Conservation (phyloP, 2,113 vertebrate species). For the Erpornis zantholeuca region DNA sequence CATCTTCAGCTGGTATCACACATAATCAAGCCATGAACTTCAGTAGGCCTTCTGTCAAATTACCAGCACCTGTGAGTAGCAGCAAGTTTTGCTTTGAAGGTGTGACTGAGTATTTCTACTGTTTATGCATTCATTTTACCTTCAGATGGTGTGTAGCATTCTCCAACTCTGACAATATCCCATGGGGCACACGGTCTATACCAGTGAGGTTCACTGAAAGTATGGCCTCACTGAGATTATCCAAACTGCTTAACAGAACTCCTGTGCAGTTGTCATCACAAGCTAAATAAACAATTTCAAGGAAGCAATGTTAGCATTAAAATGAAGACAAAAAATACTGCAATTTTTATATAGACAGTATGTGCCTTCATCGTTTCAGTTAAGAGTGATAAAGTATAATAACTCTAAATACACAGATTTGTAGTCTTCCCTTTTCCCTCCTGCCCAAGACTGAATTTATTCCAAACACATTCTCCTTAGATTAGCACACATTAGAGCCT, state of each 20-base stretch:
- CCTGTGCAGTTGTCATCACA: slow-evolving; percentile 87
- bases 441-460: background rate
- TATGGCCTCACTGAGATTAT: slow-evolving; percentile 51
- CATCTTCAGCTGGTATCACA: background rate
- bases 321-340: background rate
- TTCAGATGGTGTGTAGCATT: slow-evolving; percentile 75
- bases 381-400: background rate
- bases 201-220: slow-evolving; percentile 79
- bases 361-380: background rate
- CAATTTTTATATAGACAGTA: background rate
- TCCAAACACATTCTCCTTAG: background rate
- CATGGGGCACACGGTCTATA: slow-evolving; percentile 67
- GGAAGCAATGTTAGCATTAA: background rate
- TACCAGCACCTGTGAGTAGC: background rate
- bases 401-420: background rate
- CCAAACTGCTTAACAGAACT: slow-evolving; percentile 79
- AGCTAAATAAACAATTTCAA: slow-evolving; percentile 63
- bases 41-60: background rate
- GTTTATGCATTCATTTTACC: slow-evolving; percentile 61
- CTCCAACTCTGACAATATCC: slow-evolving; percentile 77
- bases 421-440: background rate
- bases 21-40: background rate
- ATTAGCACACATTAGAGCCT: background rate
- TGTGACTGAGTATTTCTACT: background rate
- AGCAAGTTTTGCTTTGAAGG: background rate